Percentiles rank a stretch among this genome's conserved stretches.
phyloP scores from a whole-genome alignment of 2,113 vertebrate genomes.

The Melanocharis versteri region DNA sequence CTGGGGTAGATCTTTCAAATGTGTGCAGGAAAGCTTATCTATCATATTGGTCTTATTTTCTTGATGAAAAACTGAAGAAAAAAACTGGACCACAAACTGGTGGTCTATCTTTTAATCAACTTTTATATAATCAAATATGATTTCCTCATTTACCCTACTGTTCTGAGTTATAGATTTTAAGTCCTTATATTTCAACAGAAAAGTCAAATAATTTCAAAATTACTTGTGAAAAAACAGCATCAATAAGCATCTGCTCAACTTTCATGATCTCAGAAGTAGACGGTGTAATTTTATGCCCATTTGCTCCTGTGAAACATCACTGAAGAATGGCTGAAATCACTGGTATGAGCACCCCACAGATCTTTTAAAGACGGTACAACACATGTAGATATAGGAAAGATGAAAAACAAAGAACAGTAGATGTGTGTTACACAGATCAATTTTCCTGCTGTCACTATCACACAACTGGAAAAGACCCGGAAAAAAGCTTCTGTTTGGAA shows the following conservation, averaged over 20 bases:
- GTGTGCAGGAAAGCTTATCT: not conserved
- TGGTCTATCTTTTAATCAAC: not conserved
- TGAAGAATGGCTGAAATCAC: not conserved
- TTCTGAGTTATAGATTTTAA: not conserved
- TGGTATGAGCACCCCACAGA: not conserved
- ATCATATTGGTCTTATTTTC: not conserved
- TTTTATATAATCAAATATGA: not conserved
- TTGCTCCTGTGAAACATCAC: not conserved
- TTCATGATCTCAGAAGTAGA: not conserved
- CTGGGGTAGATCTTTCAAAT: not conserved
- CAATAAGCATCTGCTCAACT: not conserved
- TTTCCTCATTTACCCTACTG: not conserved
- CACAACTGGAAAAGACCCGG: not conserved
- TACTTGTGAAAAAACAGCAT: not conserved
- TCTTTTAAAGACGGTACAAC: not conserved
- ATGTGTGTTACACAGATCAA: not conserved
- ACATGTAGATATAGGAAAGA: not conserved
- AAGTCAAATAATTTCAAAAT: not conserved
- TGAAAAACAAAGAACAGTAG: not conserved
- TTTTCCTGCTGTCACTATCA: not conserved
- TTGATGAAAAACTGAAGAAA: not conserved
- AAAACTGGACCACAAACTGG: not conserved
- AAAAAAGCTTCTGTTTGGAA: not conserved
- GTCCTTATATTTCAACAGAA: not conserved
- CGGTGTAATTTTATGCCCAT: not conserved